These are phyloP conservation scores for Rhodophaea formosa DNA, from an alignment of 2,888 invertebrate species.

Conservation along the genomic window DNA sequence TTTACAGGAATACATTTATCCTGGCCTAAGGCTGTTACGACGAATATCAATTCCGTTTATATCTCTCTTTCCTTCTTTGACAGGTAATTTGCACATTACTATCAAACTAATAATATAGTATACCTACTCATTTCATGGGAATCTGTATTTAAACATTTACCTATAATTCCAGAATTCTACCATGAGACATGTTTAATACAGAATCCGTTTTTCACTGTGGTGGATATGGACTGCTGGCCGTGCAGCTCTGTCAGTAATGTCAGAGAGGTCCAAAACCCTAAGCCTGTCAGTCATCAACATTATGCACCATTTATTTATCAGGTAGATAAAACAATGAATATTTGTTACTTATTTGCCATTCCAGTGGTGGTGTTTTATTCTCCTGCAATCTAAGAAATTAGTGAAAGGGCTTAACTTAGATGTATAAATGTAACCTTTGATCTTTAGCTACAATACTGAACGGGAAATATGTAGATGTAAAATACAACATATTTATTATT, in stretches of 20 bases:
- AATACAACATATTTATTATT: too few species aligned
- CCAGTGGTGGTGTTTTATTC: too few species aligned
- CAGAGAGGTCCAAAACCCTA: slow-evolving; percentile 83
- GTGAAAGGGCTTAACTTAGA: too few species aligned
- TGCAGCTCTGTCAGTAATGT: slow-evolving; percentile 87
- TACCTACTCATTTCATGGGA: not conserved
- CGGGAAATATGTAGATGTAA: too few species aligned
- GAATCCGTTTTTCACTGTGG: slow-evolving; percentile 91
- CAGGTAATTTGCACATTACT: slow-evolving; percentile 73
- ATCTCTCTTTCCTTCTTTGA: slow-evolving; percentile 85
- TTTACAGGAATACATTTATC: slow-evolving; percentile 90
- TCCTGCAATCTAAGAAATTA: too few species aligned
- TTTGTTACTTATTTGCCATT: too few species aligned
- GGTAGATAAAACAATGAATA: slow-evolving; percentile 42
- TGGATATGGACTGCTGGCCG: slow-evolving; percentile 93
- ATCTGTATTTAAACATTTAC: not conserved
- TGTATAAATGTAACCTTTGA: too few species aligned
- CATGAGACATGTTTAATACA: slow-evolving; percentile 92
- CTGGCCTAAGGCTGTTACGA: slow-evolving; percentile 87
- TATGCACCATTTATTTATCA: slow-evolving; percentile 79
- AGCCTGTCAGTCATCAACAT: slow-evolving; percentile 52
- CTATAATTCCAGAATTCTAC: slow-evolving; percentile 84
- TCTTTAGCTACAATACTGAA: too few species aligned
- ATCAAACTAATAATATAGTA: not conserved
- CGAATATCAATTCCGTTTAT: slow-evolving; percentile 89